Evolutionary conservation across 2,797 vertebrate genomes (phyloP), one percentile per base, ranked within the genome.

Genomic region (Amphiprion clarkii): DNA sequence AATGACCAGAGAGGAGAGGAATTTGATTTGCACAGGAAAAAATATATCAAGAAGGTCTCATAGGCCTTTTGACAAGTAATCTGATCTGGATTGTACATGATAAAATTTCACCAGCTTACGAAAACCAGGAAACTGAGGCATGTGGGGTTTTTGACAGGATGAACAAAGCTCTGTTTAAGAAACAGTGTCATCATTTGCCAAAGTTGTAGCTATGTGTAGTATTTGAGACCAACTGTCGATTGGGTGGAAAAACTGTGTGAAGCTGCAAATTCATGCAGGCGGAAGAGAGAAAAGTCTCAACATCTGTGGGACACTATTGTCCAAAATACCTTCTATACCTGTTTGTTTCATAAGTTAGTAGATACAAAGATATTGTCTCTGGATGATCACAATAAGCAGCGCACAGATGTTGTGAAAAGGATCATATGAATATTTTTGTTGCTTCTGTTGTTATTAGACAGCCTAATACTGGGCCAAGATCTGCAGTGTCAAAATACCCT

Each of bases 191-290:
- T 73, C 46, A 19, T 36, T 2, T 39, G 68, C 81, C 84, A 88
- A 62, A 48, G 21, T 66, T 60, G 44, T 81, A 81, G 19, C 66
- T 87, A 60, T 55, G 29, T 79, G 81, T 67, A 82, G 78, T 78
- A 81, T 90, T 81, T 80, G 49, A 71, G 76, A 61, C 64, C 13
- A 66, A 36, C 33, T 21, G 62, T 53, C 21, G 21, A 75, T 48
- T 48, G 25, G 58, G 25, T 67, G 69, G 51, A 67, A 70, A 85
- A 71, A 69, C 12, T 11, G 56, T 58, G 44, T 31, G 9, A 36
- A 79, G 57, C 57, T 75, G 65, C 19, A 52, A 75, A 53, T 29
- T 71, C n/a, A 48, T 61, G 57, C 53, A 72, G 54, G 36, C 8
- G 1, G 46, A 54, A 17, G 33, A 66, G 19, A 49, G 36, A 58